These are phyloP conservation scores for Pissodes strobi DNA, from an alignment of 1,140 invertebrate genomes.

Conservation along the genomic window DNA sequence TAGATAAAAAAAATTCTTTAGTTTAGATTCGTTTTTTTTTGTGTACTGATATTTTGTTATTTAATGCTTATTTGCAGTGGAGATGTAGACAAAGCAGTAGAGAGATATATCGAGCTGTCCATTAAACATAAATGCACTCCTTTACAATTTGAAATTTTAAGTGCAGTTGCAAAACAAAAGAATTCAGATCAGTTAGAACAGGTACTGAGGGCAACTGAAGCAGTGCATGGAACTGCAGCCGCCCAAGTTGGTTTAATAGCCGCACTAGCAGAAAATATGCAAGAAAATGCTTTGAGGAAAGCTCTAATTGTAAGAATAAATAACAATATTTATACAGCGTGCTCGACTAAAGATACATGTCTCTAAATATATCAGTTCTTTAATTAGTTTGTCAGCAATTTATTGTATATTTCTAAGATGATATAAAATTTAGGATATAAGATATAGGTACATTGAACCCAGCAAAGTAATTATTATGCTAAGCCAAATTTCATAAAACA, in stretches of 20 bases:
- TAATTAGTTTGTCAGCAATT: too few relatives aligned
- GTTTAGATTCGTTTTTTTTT: too few relatives aligned
- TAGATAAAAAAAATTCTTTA: too few relatives aligned
- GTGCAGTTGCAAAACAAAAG: conserved; percentile 52
- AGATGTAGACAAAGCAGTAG: conserved; percentile 57
- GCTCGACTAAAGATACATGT: too few relatives aligned
- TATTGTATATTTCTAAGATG: not conserved
- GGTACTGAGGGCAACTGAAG: conserved; percentile 53
- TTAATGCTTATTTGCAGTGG: conserved; percentile 47
- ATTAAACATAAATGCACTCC: conserved; percentile 60
- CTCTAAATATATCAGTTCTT: too few relatives aligned
- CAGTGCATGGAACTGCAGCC: conserved; percentile 56
- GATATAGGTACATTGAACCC: too few relatives aligned
- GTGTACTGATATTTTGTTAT: too few relatives aligned
- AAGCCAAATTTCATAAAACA: too few relatives aligned
- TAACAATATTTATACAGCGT: not conserved
- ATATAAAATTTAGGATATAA: not conserved
- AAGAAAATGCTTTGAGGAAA: conserved; percentile 57
- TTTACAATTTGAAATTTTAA: conserved; percentile 61
- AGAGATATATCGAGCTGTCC: conserved; percentile 54
- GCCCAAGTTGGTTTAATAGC: conserved; percentile 57
- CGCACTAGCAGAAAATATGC: conserved; percentile 59
- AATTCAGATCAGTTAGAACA: conserved; percentile 55
- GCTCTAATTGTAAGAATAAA: conserved; percentile 51
- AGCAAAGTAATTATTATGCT: too few relatives aligned